phyloP scores from a whole-genome alignment of 1,140 invertebrate species.

The Solenopsis fugax region DNA sequence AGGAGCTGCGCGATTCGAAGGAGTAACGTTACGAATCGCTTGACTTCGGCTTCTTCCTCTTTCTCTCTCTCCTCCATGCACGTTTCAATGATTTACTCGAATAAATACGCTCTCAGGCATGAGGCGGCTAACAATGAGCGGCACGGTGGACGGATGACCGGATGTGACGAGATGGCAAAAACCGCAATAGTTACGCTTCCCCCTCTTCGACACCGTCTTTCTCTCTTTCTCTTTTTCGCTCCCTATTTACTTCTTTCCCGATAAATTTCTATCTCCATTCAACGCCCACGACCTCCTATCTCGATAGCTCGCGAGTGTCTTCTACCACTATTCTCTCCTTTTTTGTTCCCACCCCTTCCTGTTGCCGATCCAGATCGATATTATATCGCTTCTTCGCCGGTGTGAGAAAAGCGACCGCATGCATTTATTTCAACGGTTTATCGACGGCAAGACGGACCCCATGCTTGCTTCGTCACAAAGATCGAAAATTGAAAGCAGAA shows the following conservation, averaged over 20 bases:
- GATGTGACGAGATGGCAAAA: constrained; percentile 83
- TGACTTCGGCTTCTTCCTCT: constrained; percentile 17
- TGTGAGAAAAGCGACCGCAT: constrained; percentile 47
- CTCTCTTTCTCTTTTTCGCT: constrained; percentile 64
- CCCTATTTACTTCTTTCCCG: constrained; percentile 56
- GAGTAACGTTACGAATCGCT: constrained; percentile 28
- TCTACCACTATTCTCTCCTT: constrained; percentile 65
- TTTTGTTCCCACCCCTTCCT: constrained; percentile 45
- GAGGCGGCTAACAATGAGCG: constrained; percentile 70
- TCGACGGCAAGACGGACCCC: neutral
- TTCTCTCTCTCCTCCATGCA: constrained; percentile 67
- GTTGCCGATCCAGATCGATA: constrained; percentile 67
- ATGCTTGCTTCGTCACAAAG: neutral
- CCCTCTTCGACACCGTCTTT: constrained; percentile 59
- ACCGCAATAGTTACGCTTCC: constrained; percentile 80
- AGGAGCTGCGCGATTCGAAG: constrained; percentile 12
- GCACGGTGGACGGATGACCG: constrained; percentile 81
- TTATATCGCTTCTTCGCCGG: constrained; percentile 56
- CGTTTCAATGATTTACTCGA: constrained; percentile 82
- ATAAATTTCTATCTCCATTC: constrained; percentile 65
- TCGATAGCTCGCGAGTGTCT: constrained; percentile 60
- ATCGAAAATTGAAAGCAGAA: constrained; percentile 10
- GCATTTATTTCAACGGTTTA: constrained; percentile 48
- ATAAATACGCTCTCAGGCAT: constrained; percentile 81
- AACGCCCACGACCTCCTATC: constrained; percentile 41